phyloP scores from a whole-genome alignment of 2,797 vertebrate species.

The Sciurus vulgaris region DNA sequence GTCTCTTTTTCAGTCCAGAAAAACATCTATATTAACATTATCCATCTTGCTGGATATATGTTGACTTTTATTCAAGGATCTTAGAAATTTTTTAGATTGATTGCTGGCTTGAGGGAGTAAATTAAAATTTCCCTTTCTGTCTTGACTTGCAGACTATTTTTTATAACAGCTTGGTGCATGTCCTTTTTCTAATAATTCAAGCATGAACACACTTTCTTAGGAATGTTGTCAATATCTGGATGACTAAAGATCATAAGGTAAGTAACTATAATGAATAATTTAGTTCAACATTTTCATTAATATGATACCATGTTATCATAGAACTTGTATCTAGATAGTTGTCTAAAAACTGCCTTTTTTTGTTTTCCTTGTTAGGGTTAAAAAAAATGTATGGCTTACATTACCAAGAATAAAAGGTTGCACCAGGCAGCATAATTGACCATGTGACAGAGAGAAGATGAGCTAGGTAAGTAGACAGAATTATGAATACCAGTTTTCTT shows the following conservation, averaged over 20 bases:
- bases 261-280: neutral
- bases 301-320: neutral
- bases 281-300: conserved; percentile 12
- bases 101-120: conserved; percentile 20
- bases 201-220: neutral
- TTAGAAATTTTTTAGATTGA: neutral
- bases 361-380: neutral
- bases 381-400: rapidly evolving
- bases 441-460: neutral
- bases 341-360: neutral
- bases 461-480: neutral
- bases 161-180: neutral
- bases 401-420: neutral
- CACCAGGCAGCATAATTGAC: neutral
- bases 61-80: neutral
- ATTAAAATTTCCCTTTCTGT: neutral
- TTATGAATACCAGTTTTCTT: neutral
- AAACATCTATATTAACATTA: neutral
- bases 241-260: neutral
- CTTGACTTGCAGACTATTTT: conserved; percentile 13
- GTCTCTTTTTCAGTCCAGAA: neutral
- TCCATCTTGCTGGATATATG: neutral
- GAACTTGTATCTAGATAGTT: neutral
- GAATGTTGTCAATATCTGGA: neutral
- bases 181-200: neutral